Evolutionary conservation across 2,113 vertebrate species (phyloP).

Genomic region (Gymnorhina tibicen): DNA sequence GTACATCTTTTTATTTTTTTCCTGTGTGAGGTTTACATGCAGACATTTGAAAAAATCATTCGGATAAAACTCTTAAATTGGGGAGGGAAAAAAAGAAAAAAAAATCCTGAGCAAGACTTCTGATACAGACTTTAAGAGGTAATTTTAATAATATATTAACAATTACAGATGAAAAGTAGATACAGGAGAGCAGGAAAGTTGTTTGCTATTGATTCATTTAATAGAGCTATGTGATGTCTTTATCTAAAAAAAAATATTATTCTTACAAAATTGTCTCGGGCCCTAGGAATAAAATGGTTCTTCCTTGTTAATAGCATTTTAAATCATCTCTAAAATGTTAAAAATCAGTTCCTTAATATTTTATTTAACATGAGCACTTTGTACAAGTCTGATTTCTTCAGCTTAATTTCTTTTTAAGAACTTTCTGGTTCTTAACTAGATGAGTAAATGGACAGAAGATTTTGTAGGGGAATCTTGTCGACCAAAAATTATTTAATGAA

Average conservation of each 20-base stretch:
- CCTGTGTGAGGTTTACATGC: not conserved
- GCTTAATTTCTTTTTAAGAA: not conserved
- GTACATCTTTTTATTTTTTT: not conserved
- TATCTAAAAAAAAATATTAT: not conserved
- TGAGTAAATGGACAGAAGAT: not conserved
- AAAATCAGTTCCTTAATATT: not conserved
- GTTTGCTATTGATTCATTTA: not conserved
- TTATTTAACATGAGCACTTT: not conserved
- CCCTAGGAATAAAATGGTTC: not conserved
- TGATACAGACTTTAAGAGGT: not conserved
- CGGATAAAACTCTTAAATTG: not conserved
- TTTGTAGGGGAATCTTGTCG: not conserved
- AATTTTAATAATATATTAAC: not conserved
- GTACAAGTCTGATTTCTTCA: not conserved
- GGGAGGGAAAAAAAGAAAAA: not conserved
- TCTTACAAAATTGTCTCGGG: not conserved
- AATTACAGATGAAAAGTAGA: not conserved
- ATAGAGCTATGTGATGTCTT: not conserved
- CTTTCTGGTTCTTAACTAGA: not conserved
- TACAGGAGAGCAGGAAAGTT: not conserved
- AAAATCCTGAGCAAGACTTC: not conserved
- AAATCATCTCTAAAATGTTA: not conserved
- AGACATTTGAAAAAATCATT: not conserved
- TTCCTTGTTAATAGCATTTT: not conserved
- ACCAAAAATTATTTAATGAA: not conserved